phyloP scores from a whole-genome alignment of 2,888 invertebrate species.

The Drosophila nigricruria region DNA sequence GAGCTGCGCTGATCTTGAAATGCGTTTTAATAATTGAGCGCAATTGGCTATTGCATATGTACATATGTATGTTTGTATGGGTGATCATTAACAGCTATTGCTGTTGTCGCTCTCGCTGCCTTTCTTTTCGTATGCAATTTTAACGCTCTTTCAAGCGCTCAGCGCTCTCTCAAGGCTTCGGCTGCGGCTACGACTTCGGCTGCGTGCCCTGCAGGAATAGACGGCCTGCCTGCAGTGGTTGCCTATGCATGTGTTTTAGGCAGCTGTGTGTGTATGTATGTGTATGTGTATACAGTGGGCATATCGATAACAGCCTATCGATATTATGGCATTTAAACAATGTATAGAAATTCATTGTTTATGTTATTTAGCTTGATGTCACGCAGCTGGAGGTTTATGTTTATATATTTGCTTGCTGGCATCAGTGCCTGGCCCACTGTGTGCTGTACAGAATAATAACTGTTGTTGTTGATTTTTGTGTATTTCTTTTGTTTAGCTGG shows the following conservation, averaged over 20 bases:
- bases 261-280: not conserved
- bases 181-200: not conserved
- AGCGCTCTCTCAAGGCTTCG: conserved; percentile 14
- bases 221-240: not conserved
- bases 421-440: conserved; percentile 47
- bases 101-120: conserved; percentile 8
- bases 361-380: not conserved
- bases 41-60: conserved; percentile 18
- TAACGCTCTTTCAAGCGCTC: conserved; percentile 26
- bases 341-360: conserved; percentile 6
- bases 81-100: conserved; percentile 35
- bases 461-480: conserved; percentile 21
- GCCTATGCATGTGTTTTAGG: conserved; percentile 2
- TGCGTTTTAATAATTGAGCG: conserved; percentile 13
- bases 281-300: not conserved
- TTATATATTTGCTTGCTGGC: not conserved
- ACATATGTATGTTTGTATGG: not conserved
- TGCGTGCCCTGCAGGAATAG: conserved; percentile 24
- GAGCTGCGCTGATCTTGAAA: conserved; percentile 26
- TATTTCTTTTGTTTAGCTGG: conserved; percentile 25
- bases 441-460: conserved; percentile 11
- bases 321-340: not conserved
- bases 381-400: not conserved
- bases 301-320: conserved; percentile 19
- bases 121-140: conserved; percentile 25